Evolutionary conservation across 2,797 vertebrate genomes (phyloP).

Genomic region (Caiman crocodilus): DNA sequence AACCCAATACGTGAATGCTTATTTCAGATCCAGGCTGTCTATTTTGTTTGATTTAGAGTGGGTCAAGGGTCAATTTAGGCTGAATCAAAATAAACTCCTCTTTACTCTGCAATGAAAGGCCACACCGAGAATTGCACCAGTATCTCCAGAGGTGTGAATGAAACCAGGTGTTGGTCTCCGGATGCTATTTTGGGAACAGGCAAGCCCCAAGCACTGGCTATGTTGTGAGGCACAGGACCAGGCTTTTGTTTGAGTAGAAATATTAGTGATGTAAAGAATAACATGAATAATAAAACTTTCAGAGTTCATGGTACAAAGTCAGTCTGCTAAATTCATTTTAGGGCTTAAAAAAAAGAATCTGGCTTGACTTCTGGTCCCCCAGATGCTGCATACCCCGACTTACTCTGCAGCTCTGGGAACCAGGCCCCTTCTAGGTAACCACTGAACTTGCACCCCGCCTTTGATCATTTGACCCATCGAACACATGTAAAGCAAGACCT

Average conservation of each 20-base stretch:
- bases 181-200: background rate
- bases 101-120: background rate
- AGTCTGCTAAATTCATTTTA: background rate
- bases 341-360: background rate
- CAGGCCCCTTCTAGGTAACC: background rate
- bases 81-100: background rate
- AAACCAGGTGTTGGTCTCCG: too few relatives aligned
- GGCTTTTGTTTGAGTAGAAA: background rate
- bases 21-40: background rate
- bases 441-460: background rate
- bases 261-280: background rate
- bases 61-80: background rate
- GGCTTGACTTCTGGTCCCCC: too few relatives aligned
- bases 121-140: background rate
- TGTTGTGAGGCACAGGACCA: background rate
- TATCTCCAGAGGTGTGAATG: too few relatives aligned
- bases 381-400: background rate
- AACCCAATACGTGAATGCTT: background rate
- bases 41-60: background rate
- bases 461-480: too few relatives aligned
- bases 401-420: background rate
- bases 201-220: background rate
- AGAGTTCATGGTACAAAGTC: background rate
- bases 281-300: background rate
- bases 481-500: too few relatives aligned